Conservation (phyloP, 2,797 vertebrate species). For the Ambastaia sidthimunki region DNA sequence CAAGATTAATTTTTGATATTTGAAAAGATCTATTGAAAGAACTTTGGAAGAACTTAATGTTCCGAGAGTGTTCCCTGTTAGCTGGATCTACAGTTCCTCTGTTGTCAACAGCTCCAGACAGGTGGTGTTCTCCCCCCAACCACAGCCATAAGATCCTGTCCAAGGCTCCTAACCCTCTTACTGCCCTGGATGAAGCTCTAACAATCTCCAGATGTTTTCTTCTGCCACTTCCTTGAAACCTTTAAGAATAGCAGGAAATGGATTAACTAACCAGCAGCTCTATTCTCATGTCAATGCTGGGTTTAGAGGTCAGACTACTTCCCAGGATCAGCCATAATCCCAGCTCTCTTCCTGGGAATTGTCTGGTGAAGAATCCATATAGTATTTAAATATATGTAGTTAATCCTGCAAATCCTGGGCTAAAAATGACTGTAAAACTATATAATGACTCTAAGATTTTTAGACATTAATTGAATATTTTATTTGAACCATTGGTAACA, state of each 20-base stretch:
- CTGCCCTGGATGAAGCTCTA: slow-evolving; percentile 47
- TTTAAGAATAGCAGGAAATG: slow-evolving; percentile 52
- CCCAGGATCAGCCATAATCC: slow-evolving; percentile 39
- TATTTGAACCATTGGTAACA: too few species aligned
- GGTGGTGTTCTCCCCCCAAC: slow-evolving; percentile 36
- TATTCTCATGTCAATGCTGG: slow-evolving; percentile 46
- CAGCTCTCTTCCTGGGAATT: slow-evolving; percentile 25
- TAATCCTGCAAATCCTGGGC: too few species aligned
- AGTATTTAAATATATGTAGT: neutral
- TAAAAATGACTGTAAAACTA: neutral
- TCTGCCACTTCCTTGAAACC: slow-evolving; percentile 47
- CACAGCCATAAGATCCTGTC: neutral
- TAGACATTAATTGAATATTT: too few species aligned
- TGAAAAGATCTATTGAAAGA: too few species aligned
- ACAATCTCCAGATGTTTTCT: slow-evolving; percentile 57
- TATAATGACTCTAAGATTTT: neutral
- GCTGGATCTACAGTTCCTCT: neutral
- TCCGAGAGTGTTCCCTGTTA: too few species aligned
- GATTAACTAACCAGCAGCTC: slow-evolving; percentile 44
- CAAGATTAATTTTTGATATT: too few species aligned
- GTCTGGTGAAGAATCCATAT: neutral
- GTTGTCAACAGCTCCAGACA: slow-evolving; percentile 37
- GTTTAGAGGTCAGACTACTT: slow-evolving; percentile 42
- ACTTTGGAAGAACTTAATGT: too few species aligned
- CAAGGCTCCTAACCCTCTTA: slow-evolving; percentile 43